A percentile compares a stretch with the other conserved stretches of the same genome.
These are phyloP conservation scores for Acridotheres tristis DNA, from an alignment of 2,797 vertebrate species.

Conservation along the genomic window DNA sequence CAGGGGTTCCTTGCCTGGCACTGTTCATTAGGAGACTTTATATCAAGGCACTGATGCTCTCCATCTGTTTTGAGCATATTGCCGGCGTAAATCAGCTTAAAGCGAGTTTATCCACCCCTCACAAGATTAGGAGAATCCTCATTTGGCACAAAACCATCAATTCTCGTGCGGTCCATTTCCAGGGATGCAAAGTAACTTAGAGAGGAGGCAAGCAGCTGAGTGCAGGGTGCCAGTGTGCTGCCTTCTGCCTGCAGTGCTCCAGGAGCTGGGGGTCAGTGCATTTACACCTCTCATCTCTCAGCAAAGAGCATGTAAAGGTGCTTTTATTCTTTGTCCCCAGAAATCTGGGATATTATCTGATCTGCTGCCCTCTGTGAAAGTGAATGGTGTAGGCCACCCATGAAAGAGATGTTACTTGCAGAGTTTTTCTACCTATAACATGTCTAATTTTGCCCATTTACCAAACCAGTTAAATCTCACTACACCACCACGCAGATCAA, in stretches of 20 bases:
- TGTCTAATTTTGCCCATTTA: background rate
- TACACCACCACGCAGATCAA: background rate
- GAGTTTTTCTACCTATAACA: background rate
- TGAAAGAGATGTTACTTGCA: background rate
- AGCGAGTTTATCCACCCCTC: background rate
- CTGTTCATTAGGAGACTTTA: background rate
- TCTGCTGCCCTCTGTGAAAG: background rate
- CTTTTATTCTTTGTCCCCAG: background rate
- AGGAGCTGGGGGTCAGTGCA: background rate
- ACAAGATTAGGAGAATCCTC: background rate
- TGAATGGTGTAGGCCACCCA: background rate
- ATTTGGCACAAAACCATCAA: background rate
- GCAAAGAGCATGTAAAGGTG: rapidly evolving
- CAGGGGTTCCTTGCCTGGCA: background rate
- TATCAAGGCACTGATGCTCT: background rate
- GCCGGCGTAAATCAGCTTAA: slow-evolving; percentile 13
- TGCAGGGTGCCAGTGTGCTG: background rate
- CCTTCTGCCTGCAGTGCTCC: rapidly evolving
- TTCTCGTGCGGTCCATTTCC: background rate
- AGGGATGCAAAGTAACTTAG: background rate
- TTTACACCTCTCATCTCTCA: background rate
- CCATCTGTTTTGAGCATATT: slow-evolving; percentile 56
- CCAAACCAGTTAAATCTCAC: background rate
- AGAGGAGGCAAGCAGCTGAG: background rate
- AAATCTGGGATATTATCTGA: background rate